Percentiles rank a stretch among this genome's conserved stretches.
These are phyloP conservation scores for Lutraria rhynchaena DNA, from an alignment of 1,140 invertebrate species.

Conservation along the genomic window DNA sequence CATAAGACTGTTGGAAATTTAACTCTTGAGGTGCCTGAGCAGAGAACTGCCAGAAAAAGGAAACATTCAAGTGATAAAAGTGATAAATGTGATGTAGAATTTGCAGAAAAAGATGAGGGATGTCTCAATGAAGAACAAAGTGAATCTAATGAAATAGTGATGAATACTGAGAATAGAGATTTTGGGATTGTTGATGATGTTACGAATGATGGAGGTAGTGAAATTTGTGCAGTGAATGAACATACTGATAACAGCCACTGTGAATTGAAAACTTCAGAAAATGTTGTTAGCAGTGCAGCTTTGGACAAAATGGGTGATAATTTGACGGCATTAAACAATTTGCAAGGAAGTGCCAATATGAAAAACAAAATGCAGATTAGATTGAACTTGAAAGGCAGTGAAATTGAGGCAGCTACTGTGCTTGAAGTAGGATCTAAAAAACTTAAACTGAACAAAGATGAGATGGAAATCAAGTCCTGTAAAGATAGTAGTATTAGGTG, in stretches of 20 bases:
- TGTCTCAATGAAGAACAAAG: no score
- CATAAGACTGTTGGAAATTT: neutral
- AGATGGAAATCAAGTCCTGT: no score
- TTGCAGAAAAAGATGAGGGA: neutral
- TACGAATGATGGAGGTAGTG: conserved; percentile 5
- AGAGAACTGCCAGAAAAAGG: neutral
- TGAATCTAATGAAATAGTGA: neutral
- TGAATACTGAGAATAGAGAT: neutral
- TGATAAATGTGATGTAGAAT: neutral
- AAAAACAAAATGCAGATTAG: neutral
- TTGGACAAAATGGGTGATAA: no score
- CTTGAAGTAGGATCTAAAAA: neutral
- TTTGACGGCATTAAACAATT: no score
- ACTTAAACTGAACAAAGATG: neutral
- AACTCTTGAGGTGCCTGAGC: neutral
- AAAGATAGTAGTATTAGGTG: no score
- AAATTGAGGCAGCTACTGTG: neutral
- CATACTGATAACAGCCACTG: no score
- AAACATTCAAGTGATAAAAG: neutral
- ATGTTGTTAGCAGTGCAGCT: no score
- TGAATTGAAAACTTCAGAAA: no score
- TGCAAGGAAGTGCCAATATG: no score
- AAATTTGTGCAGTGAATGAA: no score
- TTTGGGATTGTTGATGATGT: neutral
- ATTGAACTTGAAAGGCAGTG: neutral